Conservation (phyloP, 2,797 vertebrate species). For the Poecilia gillii region DNA sequence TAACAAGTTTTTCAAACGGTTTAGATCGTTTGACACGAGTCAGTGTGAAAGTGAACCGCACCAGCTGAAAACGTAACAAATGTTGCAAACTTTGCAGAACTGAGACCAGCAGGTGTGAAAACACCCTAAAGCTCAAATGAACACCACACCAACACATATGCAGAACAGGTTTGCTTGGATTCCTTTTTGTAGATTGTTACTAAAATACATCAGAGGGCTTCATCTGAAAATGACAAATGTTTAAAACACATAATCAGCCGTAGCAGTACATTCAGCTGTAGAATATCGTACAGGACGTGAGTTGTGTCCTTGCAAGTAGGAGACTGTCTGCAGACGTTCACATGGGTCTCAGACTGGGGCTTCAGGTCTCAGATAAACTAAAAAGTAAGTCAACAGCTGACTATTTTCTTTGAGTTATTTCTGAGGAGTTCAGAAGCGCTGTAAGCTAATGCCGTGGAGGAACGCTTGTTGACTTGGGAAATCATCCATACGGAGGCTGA, state of each 20-base stretch:
- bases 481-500: background rate
- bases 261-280: background rate
- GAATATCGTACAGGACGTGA: background rate
- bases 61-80: too few species aligned
- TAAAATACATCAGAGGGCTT: background rate
- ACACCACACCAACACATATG: background rate
- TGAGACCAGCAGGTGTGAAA: too few species aligned
- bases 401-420: background rate
- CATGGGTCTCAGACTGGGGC: background rate
- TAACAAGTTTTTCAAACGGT: too few species aligned
- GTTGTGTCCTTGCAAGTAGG: background rate
- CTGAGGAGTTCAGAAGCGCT: background rate
- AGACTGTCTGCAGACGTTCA: background rate
- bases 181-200: background rate
- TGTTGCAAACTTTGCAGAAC: too few species aligned
- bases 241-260: background rate
- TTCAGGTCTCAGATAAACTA: background rate
- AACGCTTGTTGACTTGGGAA: background rate
- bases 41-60: too few species aligned
- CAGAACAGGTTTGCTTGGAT: background rate
- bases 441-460: background rate
- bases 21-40: too few species aligned
- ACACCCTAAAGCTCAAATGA: background rate
- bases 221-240: background rate
- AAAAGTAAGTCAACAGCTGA: background rate